Evolutionary conservation across 2,113 vertebrate species (phyloP).

Genomic region (Microcebus lehilahytsara): DNA sequence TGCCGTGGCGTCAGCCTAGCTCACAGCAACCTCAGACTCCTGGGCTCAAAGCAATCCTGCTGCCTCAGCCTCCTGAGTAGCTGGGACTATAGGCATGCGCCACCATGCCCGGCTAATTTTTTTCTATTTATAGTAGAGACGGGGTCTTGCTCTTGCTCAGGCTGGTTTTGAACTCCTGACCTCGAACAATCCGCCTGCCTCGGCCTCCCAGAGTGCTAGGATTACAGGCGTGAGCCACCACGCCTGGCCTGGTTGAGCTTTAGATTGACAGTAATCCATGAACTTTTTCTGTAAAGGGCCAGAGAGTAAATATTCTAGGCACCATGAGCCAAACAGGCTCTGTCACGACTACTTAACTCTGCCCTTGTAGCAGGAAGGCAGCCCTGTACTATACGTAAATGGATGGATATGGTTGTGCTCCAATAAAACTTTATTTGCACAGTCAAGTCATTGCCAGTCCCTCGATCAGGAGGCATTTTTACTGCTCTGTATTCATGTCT

Average conservation of each 20-base stretch:
- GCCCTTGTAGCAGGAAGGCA: background rate
- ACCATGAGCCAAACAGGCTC: background rate
- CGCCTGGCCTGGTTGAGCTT: background rate
- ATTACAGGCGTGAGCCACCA: too few relatives aligned
- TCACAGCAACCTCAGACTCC: too few relatives aligned
- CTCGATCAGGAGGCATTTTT: background rate
- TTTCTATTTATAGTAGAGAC: too few relatives aligned
- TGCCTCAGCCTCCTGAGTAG: too few relatives aligned
- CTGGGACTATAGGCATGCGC: too few relatives aligned
- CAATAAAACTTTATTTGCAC: background rate
- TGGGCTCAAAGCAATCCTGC: too few relatives aligned
- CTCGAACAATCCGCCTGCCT: too few relatives aligned
- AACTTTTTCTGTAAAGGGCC: background rate
- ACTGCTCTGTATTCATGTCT: rapidly evolving
- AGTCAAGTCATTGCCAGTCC: rapidly evolving
- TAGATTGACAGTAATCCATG: background rate
- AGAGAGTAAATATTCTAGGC: background rate
- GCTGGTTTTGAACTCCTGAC: too few relatives aligned
- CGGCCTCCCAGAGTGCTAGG: too few relatives aligned
- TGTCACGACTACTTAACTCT: background rate
- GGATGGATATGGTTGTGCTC: rapidly evolving
- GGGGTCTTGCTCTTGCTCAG: too few relatives aligned
- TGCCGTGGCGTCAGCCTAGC: too few relatives aligned
- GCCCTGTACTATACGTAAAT: rapidly evolving
- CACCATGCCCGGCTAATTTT: too few relatives aligned